Percentiles rank a stretch among this genome's conserved stretches.
Conservation (phyloP, 2,797 vertebrate genomes). For the Enteromius argenteus region DNA sequence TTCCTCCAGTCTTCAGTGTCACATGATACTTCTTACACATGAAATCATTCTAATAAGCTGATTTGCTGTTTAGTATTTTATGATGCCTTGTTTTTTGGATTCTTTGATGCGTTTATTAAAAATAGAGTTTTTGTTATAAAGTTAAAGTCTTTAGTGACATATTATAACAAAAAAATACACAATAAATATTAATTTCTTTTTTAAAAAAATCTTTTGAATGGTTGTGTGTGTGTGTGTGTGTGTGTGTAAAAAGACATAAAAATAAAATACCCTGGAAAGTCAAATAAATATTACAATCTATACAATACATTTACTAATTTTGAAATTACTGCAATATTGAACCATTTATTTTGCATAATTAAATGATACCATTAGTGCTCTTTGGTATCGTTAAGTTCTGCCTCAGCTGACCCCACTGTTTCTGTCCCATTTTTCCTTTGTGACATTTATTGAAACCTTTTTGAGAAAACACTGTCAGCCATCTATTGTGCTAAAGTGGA, state of each 20-base stretch:
- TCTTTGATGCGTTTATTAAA: neutral
- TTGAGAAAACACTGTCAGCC: constrained; percentile 76
- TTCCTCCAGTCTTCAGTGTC: neutral
- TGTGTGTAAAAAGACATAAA: neutral
- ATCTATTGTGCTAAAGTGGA: constrained; percentile 81
- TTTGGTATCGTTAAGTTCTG: constrained; percentile 73
- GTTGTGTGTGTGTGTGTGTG: neutral
- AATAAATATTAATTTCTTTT: neutral
- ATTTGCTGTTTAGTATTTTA: neutral
- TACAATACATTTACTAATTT: neutral
- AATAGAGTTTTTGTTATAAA: neutral
- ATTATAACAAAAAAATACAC: neutral
- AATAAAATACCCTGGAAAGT: neutral
- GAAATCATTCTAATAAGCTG: neutral
- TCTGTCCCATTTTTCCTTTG: constrained; percentile 70
- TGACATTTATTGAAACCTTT: constrained; percentile 83
- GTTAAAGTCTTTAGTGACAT: neutral
- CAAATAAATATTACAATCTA: neutral
- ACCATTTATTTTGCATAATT: constrained; percentile 28
- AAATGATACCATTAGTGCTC: constrained; percentile 63
- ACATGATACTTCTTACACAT: neutral
- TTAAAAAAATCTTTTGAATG: neutral
- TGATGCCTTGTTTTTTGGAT: neutral
- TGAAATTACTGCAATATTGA: neutral
- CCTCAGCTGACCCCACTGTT: constrained; percentile 67